These are phyloP conservation scores for Disparrhopalites patrizii DNA, from an alignment of 2,888 invertebrate species.

Conservation along the genomic window DNA sequence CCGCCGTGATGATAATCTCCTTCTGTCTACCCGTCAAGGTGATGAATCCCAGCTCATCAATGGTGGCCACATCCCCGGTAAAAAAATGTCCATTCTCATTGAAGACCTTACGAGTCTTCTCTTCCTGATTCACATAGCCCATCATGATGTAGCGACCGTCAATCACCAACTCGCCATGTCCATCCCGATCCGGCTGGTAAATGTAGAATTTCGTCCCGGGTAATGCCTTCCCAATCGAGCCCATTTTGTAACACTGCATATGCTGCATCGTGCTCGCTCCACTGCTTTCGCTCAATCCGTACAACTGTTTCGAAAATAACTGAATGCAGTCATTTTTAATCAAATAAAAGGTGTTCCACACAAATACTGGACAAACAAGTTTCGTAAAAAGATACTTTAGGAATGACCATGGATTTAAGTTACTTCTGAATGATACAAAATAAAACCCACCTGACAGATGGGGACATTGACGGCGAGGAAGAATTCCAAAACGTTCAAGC, in stretches of 20 bases:
- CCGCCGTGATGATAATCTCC: slow-evolving; percentile 87
- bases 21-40: slow-evolving; percentile 67
- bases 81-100: slow-evolving; percentile 82
- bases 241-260: slow-evolving; percentile 54
- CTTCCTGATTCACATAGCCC: slow-evolving; percentile 69
- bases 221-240: slow-evolving; percentile 68
- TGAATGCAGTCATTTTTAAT: too few species aligned
- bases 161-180: slow-evolving; percentile 64
- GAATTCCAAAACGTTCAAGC: slow-evolving; percentile 75
- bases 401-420: too few species aligned
- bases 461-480: slow-evolving; percentile 82
- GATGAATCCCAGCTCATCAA: slow-evolving; percentile 69
- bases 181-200: slow-evolving; percentile 51
- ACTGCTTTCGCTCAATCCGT: slow-evolving; percentile 15
- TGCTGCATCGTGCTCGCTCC: slow-evolving; percentile 69
- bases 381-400: too few species aligned
- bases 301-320: not conserved
- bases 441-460: slow-evolving; percentile 60
- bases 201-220: slow-evolving; percentile 55
- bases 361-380: too few species aligned
- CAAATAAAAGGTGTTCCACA: too few species aligned
- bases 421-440: too few species aligned
- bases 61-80: slow-evolving; percentile 78
- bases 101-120: slow-evolving; percentile 70
- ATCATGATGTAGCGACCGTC: slow-evolving; percentile 83